Evolutionary conservation across 2,113 vertebrate species (phyloP), one percentile per base, ranked within the genome.

Genomic region (Gasterosteus aculeatus): DNA sequence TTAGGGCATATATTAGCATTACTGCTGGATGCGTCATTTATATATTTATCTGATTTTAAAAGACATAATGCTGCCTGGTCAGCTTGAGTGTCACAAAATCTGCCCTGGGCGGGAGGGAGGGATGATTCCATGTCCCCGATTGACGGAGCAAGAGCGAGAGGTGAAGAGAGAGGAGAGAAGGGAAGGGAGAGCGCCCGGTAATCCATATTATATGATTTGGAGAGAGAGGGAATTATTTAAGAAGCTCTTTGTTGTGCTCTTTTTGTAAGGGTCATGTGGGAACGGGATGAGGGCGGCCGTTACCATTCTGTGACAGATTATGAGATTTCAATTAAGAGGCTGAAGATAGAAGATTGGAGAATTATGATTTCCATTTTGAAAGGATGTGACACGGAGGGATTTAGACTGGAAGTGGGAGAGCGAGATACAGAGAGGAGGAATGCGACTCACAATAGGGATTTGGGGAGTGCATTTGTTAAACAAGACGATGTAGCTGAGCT

Each of bases 1-100:
- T 92, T 82, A 92, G 87, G 87, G 77, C 80, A 87, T 65, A 91
- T 92, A 93, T 92, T 93, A 92, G 91, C 92, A 92, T 92, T 84
- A 89, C 88, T 64, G 80, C 72, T 31, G 72, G 61, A 74, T 59
- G 73, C 58, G 87, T 91, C 89, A 90, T 90, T 91, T 91, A 89
- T 90, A 86, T 89, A 90, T 92, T 91, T 89, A 85, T 90, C 80
- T 83, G 89, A 92, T 92, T 81, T 90, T 66, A 83, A 82, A 90
- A 90, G 77, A 92, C 90, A 91, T 93, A 88, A 93, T 88, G 78
- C 87, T 31, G 75, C 77, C 67, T 68, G 87, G 72, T 91, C 82
- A 83, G 89, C 38, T 87, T 88, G 89, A 92, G 90, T 91, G 84
- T 90, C 86, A 68, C 73, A 85, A 92, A 92, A 92, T 91, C 87